Conservation (phyloP, 1,140 invertebrate species). For the Leptopilina boulardi region DNA sequence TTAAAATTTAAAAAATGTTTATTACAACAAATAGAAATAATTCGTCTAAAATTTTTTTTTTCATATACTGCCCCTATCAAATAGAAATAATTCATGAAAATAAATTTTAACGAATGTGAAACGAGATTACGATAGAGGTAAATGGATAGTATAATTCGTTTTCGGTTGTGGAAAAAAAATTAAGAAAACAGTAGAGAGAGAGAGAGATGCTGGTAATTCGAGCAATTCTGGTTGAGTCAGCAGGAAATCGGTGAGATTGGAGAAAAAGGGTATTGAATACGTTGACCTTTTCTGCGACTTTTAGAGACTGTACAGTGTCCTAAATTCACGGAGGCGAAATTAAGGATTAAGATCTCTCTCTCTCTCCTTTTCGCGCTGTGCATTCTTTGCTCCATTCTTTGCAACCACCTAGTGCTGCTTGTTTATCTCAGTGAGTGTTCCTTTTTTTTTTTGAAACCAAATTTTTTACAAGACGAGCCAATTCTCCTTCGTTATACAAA, state of each 20-base stretch:
- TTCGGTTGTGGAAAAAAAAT: conserved; percentile 2
- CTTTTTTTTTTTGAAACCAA: not conserved
- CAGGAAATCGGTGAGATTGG: conserved; percentile 22
- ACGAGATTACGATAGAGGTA: not conserved
- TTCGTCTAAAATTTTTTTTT: too few relatives aligned
- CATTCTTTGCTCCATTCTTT: conserved; percentile 21
- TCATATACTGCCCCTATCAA: not conserved
- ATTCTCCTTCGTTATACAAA: conserved; percentile 6
- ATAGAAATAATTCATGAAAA: not conserved
- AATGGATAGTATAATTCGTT: conserved; percentile 13
- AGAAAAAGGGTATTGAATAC: conserved; percentile 22
- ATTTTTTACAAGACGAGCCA: conserved; percentile 21
- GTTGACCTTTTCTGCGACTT: conserved; percentile 22
- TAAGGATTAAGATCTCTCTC: conserved; percentile 25
- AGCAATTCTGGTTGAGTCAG: conserved; percentile 25
- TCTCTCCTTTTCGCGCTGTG: not conserved
- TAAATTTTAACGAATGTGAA: not conserved
- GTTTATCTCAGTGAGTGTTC: not conserved
- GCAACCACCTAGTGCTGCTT: not conserved
- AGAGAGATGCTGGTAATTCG: conserved; percentile 20
- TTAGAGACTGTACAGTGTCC: conserved; percentile 22
- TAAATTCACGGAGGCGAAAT: conserved; percentile 21
- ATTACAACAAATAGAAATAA: too few relatives aligned
- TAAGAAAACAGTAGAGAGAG: conserved; percentile 4
- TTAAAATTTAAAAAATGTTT: not conserved